Evolutionary conservation across 2,888 invertebrate species (phyloP), one percentile per base, ranked within the genome.

Genomic region (Cyclophora punctaria): DNA sequence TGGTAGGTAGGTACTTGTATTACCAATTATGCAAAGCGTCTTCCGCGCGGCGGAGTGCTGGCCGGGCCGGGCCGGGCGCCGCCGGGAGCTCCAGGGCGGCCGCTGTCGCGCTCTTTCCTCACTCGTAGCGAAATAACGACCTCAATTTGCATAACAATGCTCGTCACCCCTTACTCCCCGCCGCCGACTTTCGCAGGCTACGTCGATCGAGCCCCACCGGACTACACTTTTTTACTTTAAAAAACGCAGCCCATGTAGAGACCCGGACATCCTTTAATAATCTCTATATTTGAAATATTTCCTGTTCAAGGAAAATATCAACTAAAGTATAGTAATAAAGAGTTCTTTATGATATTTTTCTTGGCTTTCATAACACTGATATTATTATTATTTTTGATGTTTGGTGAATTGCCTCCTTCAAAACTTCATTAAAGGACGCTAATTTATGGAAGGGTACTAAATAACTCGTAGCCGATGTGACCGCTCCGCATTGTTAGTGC

Each of bases 91-190:
- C 44, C 73, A 67, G 77, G 75, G 79, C 75, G 74, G 73, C 71
- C 75, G 79, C 78, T 77, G 80, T 80, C 84, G 85, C 79, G 80
- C 83, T 83, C 83, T 84, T 86, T 86, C 84, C 83, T 84, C 83
- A 83, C 83, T 83, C 84, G 83, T 82, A 81, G 82, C 83, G 82
- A 85, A 86, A 88, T 88, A 86, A 88, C 86, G 86, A 87, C 87
- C 85, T 83, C 84, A 84, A 87, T 88, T 87, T 87, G 80, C 87
- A 88, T 88, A 88, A 87, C 87, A 88, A 86, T 87, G 82, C 84
- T 86, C 80, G 82, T 83, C 85, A 85, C 86, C 86, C 85, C 85
- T 83, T 81, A 80, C 80, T 79, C 82, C 79, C 83, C 72, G 79
- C 82, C 78, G 78, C 80, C 73, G 84, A 80, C 84, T 83, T 84